Percentiles rank a stretch among this genome's conserved stretches.
Conservation (phyloP, 2,797 vertebrate species). For the Eutrigla gurnardus region DNA sequence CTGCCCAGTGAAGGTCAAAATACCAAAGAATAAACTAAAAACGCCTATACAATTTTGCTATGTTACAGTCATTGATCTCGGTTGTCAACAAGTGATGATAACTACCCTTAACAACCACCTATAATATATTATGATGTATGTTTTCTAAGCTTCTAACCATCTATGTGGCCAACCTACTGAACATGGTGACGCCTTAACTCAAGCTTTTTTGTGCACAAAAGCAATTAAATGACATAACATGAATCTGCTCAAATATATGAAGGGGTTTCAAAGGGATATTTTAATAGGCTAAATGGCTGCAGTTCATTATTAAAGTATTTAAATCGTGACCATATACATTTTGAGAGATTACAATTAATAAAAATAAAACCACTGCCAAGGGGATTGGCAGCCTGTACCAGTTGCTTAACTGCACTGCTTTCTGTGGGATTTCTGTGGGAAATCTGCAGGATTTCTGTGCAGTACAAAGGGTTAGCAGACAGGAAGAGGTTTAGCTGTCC, state of each 20-base stretch:
- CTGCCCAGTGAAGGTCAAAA: not conserved
- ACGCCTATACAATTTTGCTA: not conserved
- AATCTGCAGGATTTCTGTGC: conserved; percentile 44
- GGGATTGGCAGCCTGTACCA: not conserved
- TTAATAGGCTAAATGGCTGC: not conserved
- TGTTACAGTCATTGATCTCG: not conserved
- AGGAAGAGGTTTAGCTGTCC: conserved; percentile 42
- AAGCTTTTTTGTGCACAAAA: not conserved
- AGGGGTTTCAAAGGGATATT: conserved; percentile 2
- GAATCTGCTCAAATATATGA: conserved; percentile 9
- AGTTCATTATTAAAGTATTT: conserved; percentile 21
- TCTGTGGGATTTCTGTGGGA: conserved; percentile 27
- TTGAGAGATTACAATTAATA: conserved; percentile 25
- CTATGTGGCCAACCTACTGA: not conserved
- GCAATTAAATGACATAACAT: conserved; percentile 11
- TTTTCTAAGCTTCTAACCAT: not conserved
- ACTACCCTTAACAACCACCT: not conserved
- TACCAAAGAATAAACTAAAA: not conserved
- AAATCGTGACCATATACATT: conserved; percentile 25
- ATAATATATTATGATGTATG: not conserved
- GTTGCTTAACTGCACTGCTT: conserved; percentile 27
- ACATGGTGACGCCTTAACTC: not conserved
- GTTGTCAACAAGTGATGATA: not conserved
- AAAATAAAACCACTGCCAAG: conserved; percentile 42
- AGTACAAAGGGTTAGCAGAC: conserved; percentile 24